Base-by-base conservation (phyloP, 2,888 invertebrate species). In the Lypha dubia region DNA sequence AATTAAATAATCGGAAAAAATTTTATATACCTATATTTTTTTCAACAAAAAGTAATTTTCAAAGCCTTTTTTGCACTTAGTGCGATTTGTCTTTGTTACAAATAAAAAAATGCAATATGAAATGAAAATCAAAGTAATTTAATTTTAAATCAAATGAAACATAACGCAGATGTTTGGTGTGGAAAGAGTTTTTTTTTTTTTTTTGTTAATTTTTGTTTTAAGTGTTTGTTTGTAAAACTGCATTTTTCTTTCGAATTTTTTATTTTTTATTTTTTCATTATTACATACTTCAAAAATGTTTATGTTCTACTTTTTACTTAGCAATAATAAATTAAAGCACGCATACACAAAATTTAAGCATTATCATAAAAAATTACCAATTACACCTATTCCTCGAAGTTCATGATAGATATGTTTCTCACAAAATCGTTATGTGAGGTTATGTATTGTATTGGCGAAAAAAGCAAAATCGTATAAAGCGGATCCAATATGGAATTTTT, bases 301-400 rank as follows among this genome's bases (percentile, higher is more conserved):
- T 63, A 63, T 74, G 63, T 63, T 74, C 74, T 28, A 74, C 20
- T 53, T 74, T 41, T 56, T n/a, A n/a, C 20, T 44, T 20, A 53
- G 41, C 8, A 41, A 53, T 44, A 70, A 35, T 38, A 67, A 67
- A 67, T 9, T 4, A 15, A 22, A 56, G 44, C 17, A 24, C 24
- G 9, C 11, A 46, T 20, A 9, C 20, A 49, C 17, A 49, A 20
- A 20, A 49, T 1, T 20, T 17, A 20, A 49, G 8, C 38, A 11
- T 20, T 20, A 49, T 17, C 49, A 20, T 9, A 8, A 8, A 49
- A 9, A 49, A 20, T 49, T 17, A 17, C 2, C 28, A 28, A 5
- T 2, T 28, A 28, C 2, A 28, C 28, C 5, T 28, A 28, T 28
- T 5, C 28, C 28, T 2, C 3, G 28, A 4, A 28, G 2, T 5